Base-by-base conservation (phyloP, 2,113 vertebrate genomes). In the Numenius arquata region DNA sequence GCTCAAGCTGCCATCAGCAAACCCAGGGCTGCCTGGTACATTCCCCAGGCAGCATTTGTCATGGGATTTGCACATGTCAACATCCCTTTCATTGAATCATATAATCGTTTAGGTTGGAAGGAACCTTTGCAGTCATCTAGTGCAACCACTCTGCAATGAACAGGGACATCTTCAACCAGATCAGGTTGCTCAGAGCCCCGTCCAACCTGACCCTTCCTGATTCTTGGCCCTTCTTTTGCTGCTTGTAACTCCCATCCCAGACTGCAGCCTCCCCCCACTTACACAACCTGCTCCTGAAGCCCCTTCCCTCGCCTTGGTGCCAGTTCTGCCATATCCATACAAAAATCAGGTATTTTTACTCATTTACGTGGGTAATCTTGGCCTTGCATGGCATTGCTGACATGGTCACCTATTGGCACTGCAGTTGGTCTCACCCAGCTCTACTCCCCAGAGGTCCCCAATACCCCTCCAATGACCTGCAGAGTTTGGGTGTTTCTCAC, bases 291-390 rank as follows among this genome's bases (percentile, higher is more conserved):
- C 20, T 63, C 36, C 40, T 68, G 41, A 85, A 81, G 15, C 20
- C 32, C 2, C 2, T 67, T 76, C 1, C 2, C 25, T 1, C 4
- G 1, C 0, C 6, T 13, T 53, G 22, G 22, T 15, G 29, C 36
- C 6, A 6, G 21, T 56, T 88, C 48, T 89, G 29, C 26, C 65
- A 36, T 16, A 72, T 9, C 7, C 62, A 34, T 48, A 79, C 9
- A 23, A 23, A 71, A 66, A 74, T 3, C 7, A 26, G 16, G 6
- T 6, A 23, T 34, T 88, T 67, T 82, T 5, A 59, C 20, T 38
- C 15, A 40, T 88, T 66, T 53, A 11, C 16, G 21, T 29, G 9
- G 6, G 8, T 72, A 13, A 27, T 55, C 21, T 52, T 65, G n/a
- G 27, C 40, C 52, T 84, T 23, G 15, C 9, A 40, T 23, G 15